These are phyloP conservation scores for Brachionichthys hirsutus DNA, from an alignment of 2,113 vertebrate genomes.

Conservation along the genomic window DNA sequence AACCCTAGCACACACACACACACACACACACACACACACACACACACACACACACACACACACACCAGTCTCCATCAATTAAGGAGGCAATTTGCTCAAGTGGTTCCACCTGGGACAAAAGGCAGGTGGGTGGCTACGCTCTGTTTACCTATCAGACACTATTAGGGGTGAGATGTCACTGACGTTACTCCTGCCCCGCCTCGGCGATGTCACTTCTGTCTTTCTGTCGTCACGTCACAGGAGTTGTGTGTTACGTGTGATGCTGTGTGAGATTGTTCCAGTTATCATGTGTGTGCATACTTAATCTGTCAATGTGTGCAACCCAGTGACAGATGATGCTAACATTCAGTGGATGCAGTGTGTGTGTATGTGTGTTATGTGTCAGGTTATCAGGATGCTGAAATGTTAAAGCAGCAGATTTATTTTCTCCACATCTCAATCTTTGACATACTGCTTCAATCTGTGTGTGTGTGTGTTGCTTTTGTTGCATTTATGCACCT, in stretches of 20 bases:
- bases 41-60: conserved; percentile 28
- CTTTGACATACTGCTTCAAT: conserved; percentile 29
- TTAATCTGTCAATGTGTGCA: conserved; percentile 42
- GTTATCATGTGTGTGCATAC: no score
- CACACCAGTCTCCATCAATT: conserved; percentile 72
- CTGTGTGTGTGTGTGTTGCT: conserved; percentile 1
- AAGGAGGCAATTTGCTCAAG: conserved; percentile 71
- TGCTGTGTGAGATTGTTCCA: conserved; percentile 18
- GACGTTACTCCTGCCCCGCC: conserved; percentile 23
- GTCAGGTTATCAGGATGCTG: conserved; percentile 46
- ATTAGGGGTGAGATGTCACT: conserved; percentile 54
- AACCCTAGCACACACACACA: conserved; percentile 4
- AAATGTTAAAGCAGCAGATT: conserved; percentile 41
- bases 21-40: conserved; percentile 11
- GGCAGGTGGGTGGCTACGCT: conserved; percentile 63
- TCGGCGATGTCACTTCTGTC: conserved; percentile 24
- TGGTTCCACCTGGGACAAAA: conserved; percentile 71
- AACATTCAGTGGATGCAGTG: conserved; percentile 7
- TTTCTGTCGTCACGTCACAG: conserved; percentile 8
- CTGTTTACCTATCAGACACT: conserved; percentile 65
- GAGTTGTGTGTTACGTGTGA: not conserved
- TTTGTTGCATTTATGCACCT: not conserved
- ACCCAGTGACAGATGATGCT: conserved; percentile 35
- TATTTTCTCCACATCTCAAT: conserved; percentile 20
- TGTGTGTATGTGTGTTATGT: conserved; percentile 11